Evolutionary conservation across 2,797 vertebrate species (phyloP).

Genomic region (Chaetophractus vellerosus): DNA sequence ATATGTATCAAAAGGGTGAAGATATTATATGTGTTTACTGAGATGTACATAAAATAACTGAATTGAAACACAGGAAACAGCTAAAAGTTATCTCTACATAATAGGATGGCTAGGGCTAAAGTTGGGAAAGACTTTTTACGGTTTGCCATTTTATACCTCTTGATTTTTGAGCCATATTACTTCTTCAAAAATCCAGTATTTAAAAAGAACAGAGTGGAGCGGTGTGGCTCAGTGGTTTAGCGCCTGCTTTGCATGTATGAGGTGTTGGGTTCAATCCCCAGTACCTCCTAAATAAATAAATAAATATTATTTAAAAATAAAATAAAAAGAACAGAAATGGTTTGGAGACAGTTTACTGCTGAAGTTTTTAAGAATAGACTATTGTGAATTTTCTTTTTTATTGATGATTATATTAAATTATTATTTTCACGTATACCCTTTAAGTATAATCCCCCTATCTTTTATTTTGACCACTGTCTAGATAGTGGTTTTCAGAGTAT

Average conservation of each 20-base stretch:
- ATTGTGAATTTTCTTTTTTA: constrained; percentile 25
- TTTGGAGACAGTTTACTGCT: background rate
- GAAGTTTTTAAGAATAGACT: background rate
- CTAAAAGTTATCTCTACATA: constrained; percentile 27
- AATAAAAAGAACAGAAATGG: background rate
- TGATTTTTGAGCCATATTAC: constrained; percentile 28
- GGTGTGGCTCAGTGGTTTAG: too few relatives aligned
- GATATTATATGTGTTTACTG: background rate
- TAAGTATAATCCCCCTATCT: constrained; percentile 55
- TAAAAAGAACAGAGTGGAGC: background rate
- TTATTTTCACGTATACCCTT: constrained; percentile 43
- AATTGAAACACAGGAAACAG: constrained; percentile 11
- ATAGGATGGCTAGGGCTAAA: background rate
- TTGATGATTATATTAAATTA: background rate
- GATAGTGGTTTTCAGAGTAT: constrained; percentile 7
- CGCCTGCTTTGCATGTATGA: too few relatives aligned
- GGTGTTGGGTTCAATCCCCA: too few relatives aligned
- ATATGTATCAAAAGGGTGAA: background rate
- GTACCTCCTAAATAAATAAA: too few relatives aligned
- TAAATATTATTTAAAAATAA: too few relatives aligned
- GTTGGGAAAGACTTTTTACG: background rate
- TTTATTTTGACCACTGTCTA: constrained; percentile 50
- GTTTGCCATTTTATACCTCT: constrained; percentile 30
- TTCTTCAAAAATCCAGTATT: constrained; percentile 18
- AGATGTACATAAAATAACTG: background rate